Evolutionary conservation across 2,888 invertebrate species (phyloP).

Genomic region (Tipula unca): DNA sequence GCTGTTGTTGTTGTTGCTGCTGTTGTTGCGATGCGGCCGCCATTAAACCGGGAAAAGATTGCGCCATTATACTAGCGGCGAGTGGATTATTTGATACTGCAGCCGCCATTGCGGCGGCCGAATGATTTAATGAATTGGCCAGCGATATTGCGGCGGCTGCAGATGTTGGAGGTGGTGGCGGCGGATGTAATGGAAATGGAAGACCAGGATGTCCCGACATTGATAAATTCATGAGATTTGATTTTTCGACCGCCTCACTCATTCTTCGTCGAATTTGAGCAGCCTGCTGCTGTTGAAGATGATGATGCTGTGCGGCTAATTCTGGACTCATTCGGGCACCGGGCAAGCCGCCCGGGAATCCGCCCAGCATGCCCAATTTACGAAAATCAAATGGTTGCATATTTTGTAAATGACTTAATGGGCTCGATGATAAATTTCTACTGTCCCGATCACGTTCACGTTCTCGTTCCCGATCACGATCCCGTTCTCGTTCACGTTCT

Average conservation of each 20-base stretch:
- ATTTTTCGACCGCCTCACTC: slow-evolving; percentile 42
- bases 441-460: background rate
- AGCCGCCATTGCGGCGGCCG: slow-evolving; percentile 49
- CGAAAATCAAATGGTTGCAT: slow-evolving; percentile 95
- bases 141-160: slow-evolving; percentile 49
- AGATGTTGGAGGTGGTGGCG: slow-evolving; percentile 52
- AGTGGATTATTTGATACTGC: slow-evolving; percentile 53
- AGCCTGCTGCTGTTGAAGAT: slow-evolving; percentile 33
- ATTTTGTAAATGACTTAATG: slow-evolving; percentile 80
- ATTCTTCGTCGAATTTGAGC: slow-evolving; percentile 45
- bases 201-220: slow-evolving; percentile 49
- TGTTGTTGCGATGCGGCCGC: slow-evolving; percentile 39
- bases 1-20: slow-evolving; percentile 22
- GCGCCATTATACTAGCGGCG: slow-evolving; percentile 45
- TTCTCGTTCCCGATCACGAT: background rate
- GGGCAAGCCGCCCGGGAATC: slow-evolving; percentile 38
- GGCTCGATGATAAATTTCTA: slow-evolving; percentile 48
- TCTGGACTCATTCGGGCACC: slow-evolving; percentile 36
- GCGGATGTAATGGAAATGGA: slow-evolving; percentile 56
- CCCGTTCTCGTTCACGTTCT: background rate
- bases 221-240: slow-evolving; percentile 48
- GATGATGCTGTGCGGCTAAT: slow-evolving; percentile 35
- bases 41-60: slow-evolving; percentile 49
- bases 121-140: slow-evolving; percentile 49
- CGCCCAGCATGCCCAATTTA: slow-evolving; percentile 51